These are phyloP conservation scores for Mormyrus lacerda DNA, from an alignment of 2,113 vertebrate genomes.

Conservation along the genomic window DNA sequence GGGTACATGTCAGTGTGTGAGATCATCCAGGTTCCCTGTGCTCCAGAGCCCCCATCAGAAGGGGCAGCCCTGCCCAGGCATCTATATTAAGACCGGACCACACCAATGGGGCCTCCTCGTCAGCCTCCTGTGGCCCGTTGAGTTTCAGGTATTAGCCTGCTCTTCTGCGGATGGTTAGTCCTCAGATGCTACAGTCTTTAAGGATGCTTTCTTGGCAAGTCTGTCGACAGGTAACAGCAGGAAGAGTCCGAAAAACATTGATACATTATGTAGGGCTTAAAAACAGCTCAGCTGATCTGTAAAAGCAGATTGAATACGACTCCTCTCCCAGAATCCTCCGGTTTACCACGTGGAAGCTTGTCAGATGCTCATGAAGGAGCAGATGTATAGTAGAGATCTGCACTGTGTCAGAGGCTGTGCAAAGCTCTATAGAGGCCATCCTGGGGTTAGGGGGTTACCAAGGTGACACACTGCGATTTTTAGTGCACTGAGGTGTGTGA, in stretches of 20 bases:
- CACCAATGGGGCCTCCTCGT: constrained; percentile 31
- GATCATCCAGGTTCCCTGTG: constrained; percentile 28
- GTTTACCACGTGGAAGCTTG: not conserved
- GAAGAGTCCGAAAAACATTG: not conserved
- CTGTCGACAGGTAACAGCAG: not conserved
- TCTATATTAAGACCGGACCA: constrained; percentile 53
- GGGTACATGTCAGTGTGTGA: constrained; percentile 16
- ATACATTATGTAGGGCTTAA: not conserved
- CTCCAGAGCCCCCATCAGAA: constrained; percentile 33
- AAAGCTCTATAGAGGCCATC: not conserved
- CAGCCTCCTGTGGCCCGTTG: constrained; percentile 38
- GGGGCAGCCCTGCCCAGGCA: constrained; percentile 40
- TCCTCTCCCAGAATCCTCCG: not conserved
- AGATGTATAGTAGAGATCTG: not conserved
- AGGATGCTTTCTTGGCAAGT: not conserved
- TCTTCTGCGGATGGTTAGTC: not conserved
- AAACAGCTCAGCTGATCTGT: not conserved
- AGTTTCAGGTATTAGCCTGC: constrained; percentile 28
- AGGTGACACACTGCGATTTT: not conserved
- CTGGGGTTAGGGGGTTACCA: not conserved
- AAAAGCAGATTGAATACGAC: not conserved
- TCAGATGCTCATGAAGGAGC: not conserved
- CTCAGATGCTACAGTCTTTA: not conserved
- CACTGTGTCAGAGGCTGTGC: not conserved
- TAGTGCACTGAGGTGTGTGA: not conserved